Evolutionary conservation across 1,140 invertebrate genomes (phyloP), one percentile per base, ranked within the genome.

Genomic region (Condylostylus longicornis): DNA sequence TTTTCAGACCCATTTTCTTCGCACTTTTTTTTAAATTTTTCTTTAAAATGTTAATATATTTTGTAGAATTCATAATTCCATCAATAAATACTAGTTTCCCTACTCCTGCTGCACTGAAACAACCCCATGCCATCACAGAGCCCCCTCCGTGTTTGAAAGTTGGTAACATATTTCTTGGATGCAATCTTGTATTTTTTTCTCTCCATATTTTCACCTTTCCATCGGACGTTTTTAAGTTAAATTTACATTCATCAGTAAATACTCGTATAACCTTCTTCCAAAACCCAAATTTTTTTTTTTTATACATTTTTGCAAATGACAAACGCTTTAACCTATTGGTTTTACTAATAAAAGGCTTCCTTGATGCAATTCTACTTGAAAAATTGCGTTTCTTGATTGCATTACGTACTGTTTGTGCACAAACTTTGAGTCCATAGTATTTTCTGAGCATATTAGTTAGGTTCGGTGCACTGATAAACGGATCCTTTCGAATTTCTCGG

Each of bases 111-210:
- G 37, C 31, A 12, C 40, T 31, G 32, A 62, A 48, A 31, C 42
- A 50, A 14, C 49, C 60, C 54, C 56, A 62, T n/a, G 55, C 47
- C 52, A 62, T 57, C 5, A 55, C 36, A 23, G 18, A 33, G 20
- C 52, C 50, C 12, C 53, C 49, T 23, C 54, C 50, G 37, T 60
- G 51, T 44, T 63, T 63, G 9, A 63, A 47, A 2, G 61, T 62
- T 23, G 50, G 18, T 13, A 25, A 35, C n/a, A 44, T 34, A 43
- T 51, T 28, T 28, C 23, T 37, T 30, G 41, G 41, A 35, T 44
- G 27, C n/a, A 45, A 33, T 2, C 38, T 38, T 35, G 44, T 37
- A 29, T 45, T 41, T 18, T 19, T 29, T 32, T 40, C 46, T 13
- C 47, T 43, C 42, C 47, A 47, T 22, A 42, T 43, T 12, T 27